Percentiles rank a stretch among this genome's conserved stretches.
These are phyloP conservation scores for Tretioscincus oriximinensis DNA, from an alignment of 2,113 vertebrate species.

Conservation along the genomic window DNA sequence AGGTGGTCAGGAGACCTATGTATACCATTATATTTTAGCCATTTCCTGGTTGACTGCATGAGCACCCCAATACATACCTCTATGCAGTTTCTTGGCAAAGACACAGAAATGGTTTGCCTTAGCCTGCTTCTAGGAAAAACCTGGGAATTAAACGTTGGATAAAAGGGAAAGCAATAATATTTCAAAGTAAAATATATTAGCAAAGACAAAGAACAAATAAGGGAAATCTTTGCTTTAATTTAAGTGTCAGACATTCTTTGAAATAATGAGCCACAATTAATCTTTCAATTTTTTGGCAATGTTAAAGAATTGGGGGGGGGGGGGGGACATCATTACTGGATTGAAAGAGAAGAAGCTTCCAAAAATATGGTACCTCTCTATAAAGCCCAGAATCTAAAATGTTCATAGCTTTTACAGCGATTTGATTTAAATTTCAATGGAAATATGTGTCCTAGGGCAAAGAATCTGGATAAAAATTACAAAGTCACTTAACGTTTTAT, in stretches of 20 bases:
- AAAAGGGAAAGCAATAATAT: conserved; percentile 30
- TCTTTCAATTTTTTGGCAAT: conserved; percentile 43
- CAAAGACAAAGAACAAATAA: conserved; percentile 29
- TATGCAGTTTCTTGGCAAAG: too few relatives aligned
- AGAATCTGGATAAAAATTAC: conserved; percentile 3
- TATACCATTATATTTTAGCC: too few relatives aligned
- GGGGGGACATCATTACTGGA: background rate
- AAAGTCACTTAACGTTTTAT: conserved; percentile 5
- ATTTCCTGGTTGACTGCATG: too few relatives aligned
- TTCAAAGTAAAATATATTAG: conserved; percentile 28
- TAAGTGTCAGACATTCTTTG: conserved; percentile 17
- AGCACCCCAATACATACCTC: too few relatives aligned
- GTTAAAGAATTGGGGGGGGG: conserved; percentile 17
- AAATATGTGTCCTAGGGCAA: conserved; percentile 19
- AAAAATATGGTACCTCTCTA: background rate
- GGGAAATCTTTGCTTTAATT: conserved; percentile 30
- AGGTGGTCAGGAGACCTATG: too few relatives aligned
- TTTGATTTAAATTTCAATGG: conserved; percentile 17
- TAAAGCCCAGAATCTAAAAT: conserved; percentile 27
- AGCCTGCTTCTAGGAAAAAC: too few relatives aligned
- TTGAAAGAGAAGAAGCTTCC: conserved; percentile 37
- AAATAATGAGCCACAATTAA: conserved; percentile 33
- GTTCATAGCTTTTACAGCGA: conserved; percentile 23
- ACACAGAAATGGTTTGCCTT: too few relatives aligned
- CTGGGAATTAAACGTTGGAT: background rate